Evolutionary conservation across 2,888 invertebrate species (phyloP).

Genomic region (Perithous albicinctus): DNA sequence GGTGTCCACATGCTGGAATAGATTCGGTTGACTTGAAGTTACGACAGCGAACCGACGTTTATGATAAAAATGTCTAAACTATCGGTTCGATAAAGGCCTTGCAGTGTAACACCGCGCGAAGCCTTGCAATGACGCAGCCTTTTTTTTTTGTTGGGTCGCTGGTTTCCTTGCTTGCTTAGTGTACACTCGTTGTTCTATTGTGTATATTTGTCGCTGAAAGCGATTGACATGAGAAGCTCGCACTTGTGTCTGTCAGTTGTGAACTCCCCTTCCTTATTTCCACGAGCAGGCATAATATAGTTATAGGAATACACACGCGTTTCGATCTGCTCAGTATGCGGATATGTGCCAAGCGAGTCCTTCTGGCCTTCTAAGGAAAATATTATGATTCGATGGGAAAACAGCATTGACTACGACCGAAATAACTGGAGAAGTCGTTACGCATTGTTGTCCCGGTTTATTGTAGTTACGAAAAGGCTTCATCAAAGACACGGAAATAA

Average conservation of each 20-base stretch:
- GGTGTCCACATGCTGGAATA: not conserved
- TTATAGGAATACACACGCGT: not conserved
- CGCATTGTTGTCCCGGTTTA: constrained; percentile 3
- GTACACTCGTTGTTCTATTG: constrained; percentile 38
- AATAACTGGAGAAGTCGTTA: constrained; percentile 37
- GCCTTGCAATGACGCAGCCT: constrained; percentile 27
- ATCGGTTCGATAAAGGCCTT: constrained; percentile 7
- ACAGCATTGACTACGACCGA: not conserved
- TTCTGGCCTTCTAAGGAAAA: constrained; percentile 24
- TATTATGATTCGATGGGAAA: constrained; percentile 50
- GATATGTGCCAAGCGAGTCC: constrained; percentile 17
- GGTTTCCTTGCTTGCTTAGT: constrained; percentile 15
- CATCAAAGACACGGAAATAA: not conserved
- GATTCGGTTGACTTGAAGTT: constrained; percentile 15
- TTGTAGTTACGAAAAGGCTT: not conserved
- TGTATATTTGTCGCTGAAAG: constrained; percentile 15
- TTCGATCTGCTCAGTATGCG: constrained; percentile 7
- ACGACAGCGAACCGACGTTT: constrained; percentile 28
- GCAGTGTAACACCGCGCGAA: not conserved
- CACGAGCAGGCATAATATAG: constrained; percentile 18
- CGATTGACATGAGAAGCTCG: constrained; percentile 82
- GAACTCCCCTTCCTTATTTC: constrained; percentile 34
- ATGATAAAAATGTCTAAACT: constrained; percentile 39
- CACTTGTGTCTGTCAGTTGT: constrained; percentile 78
- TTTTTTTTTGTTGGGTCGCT: constrained; percentile 41